Base-by-base conservation (phyloP, 2,797 vertebrate species). In the Momotus momota region DNA sequence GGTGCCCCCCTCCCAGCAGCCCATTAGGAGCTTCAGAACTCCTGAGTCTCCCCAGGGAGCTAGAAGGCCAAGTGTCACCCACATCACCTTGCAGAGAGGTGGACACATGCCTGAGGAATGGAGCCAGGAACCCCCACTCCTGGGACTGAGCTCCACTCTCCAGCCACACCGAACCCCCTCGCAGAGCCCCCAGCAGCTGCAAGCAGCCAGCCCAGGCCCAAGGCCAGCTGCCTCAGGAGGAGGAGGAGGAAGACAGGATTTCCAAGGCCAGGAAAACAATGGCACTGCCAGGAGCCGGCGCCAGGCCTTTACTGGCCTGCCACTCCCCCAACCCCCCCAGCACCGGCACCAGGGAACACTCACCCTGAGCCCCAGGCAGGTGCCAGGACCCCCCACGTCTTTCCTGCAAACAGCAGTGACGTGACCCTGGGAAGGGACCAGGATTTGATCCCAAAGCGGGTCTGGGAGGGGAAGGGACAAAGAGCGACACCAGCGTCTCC, bases 211-310 rank as follows among this genome's bases (percentile, higher is more conserved):
- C 40, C 80, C 0, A 26, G 93, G 94, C 81, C 33, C 91, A 65
- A 27, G 27, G 90, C 90, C 91, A 96, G 84, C 79, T 54, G 31
- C 26, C 58, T 84, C 70, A 31, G 93, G 62, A 69, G 70, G 33
- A 66, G 54, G 41, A 90, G 87, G 78, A 90, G 49, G 74, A 86
- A 82, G 55, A 46, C 85, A 90, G 77, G 73, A 96, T 81, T 83
- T 84, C 58, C 88, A 94, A 95, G 91, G 77, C 86, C 83, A 90
- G 66, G 77, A 95, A 95, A 96, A 96, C 90, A 96, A 90, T 14
- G 8, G 49, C 1, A 1, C 65, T 94, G 88, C 77, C 92, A 94
- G 77, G 13, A 81, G 46, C 80, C 3, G 1, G 25, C 35, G 73
- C 89, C 93, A 91, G 81, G 41, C 38, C 55, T 92, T 66, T 21